Evolutionary conservation across 2,888 invertebrate genomes (phyloP).

Genomic region (Dicyrtoma fusca): DNA sequence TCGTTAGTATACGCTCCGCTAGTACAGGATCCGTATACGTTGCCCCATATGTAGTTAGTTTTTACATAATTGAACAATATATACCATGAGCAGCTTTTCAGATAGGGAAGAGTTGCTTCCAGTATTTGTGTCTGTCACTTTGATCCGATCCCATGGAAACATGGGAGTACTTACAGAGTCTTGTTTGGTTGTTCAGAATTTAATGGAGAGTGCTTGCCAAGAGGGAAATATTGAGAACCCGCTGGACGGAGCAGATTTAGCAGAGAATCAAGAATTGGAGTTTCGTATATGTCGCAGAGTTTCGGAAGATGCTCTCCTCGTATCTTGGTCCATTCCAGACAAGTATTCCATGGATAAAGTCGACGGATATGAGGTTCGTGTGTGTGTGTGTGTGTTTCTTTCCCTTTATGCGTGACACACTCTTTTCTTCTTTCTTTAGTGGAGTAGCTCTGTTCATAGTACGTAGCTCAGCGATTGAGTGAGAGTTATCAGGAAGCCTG

Average conservation of each 20-base stretch:
- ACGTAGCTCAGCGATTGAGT: too few relatives aligned
- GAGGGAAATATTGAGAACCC: conserved; percentile 26
- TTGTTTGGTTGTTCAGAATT: conserved; percentile 16
- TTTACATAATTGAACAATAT: too few relatives aligned
- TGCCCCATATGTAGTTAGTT: too few relatives aligned
- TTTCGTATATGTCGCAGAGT: conserved; percentile 56
- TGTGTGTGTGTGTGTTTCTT: not conserved
- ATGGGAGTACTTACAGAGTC: not conserved
- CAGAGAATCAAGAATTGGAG: conserved; percentile 39
- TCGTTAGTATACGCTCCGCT: too few relatives aligned
- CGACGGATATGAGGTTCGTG: conserved; percentile 54
- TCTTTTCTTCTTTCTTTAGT: not conserved
- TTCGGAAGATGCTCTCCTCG: conserved; percentile 56
- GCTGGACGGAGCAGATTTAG: conserved; percentile 36
- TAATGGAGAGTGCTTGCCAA: conserved; percentile 36
- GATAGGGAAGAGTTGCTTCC: not conserved
- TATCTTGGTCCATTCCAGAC: conserved; percentile 55
- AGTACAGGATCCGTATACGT: too few relatives aligned
- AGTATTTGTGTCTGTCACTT: not conserved
- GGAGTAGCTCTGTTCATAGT: too few relatives aligned
- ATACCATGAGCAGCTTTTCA: too few relatives aligned
- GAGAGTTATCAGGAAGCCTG: too few relatives aligned
- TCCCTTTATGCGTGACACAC: not conserved
- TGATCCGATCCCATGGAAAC: not conserved
- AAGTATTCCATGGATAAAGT: conserved; percentile 36